Base-by-base conservation (phyloP, 1,140 invertebrate species). In the Penaeus japonicus region DNA sequence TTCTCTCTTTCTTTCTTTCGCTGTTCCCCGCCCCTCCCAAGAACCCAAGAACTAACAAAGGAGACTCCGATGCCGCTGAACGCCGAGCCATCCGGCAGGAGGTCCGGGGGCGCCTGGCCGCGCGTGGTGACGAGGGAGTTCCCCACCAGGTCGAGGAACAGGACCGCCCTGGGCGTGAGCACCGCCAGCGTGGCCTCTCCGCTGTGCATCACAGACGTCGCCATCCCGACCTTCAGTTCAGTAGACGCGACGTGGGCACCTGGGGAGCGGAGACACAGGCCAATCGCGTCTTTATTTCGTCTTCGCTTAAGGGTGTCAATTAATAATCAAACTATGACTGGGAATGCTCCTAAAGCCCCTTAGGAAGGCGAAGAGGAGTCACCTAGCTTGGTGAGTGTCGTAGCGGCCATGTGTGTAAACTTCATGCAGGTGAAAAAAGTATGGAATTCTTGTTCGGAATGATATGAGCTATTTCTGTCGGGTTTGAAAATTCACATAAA, bases 91-190 rank as follows among this genome's bases (percentile, higher is more conserved):
- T 77, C 65, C 39, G 80, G 80, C 35, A 88, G 30, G 12, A 88
- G 15, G 17, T 82, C 86, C 10, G 86, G 86, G 30, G 80, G 47
- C 4, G 53, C 75, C 24, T 73, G 79, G n/a, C 55, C 79, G 17
- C 86, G 59, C 24, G 89, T 90, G 18, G 84, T 57, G 24, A 90
- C 53, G 24, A 90, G 70, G 20, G 89, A 86, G 77, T 87, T 90
- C 24, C 89, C 89, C 39, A 90, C 85, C 54, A 90, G 70, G 55
- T 90, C 89, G 65, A 86, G 83, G 53, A 90, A 87, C 35, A 90
- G 80, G 20, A 90, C 18, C 0, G 85, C 57, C 30, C 86, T 83
- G 4, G 89, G 89, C 2, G 89, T 88, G n/a, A 88, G 82, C 18
- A 75, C 89, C 54, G 85, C 82, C 24, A 90, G 24, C 35, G 89